Conservation (phyloP, 2,113 vertebrate species). For the Leptocoma aspasia region DNA sequence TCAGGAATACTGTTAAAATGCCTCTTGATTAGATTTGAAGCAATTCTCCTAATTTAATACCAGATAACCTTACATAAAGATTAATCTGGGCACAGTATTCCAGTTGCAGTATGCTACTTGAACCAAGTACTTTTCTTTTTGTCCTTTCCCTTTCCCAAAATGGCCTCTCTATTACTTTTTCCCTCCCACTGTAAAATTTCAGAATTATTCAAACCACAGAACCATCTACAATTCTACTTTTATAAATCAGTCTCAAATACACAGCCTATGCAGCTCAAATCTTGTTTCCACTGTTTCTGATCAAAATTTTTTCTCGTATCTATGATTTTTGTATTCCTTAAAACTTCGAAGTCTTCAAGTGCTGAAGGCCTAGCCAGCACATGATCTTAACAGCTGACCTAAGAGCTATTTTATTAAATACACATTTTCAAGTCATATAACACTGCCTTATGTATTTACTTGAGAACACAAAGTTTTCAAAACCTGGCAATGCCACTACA, state of each 20-base stretch:
- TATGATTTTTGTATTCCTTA: background rate
- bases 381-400: background rate
- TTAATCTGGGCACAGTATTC: background rate
- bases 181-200: background rate
- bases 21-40: background rate
- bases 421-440: background rate
- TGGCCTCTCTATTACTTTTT: background rate
- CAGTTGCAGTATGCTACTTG: background rate
- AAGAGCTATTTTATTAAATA: background rate
- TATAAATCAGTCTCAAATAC: background rate
- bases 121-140: background rate
- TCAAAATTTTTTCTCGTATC: background rate
- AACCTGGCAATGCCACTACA: background rate
- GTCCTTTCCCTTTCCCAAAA: background rate
- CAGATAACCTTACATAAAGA: background rate
- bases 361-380: background rate
- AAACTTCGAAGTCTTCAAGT: background rate
- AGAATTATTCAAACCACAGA: background rate
- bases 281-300: background rate
- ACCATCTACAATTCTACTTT: background rate
- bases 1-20: background rate
- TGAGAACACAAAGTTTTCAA: background rate
- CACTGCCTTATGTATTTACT: background rate
- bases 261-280: background rate
- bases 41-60: background rate